Conservation (phyloP, 1,140 invertebrate species). For the Neuroterus valhalla region DNA sequence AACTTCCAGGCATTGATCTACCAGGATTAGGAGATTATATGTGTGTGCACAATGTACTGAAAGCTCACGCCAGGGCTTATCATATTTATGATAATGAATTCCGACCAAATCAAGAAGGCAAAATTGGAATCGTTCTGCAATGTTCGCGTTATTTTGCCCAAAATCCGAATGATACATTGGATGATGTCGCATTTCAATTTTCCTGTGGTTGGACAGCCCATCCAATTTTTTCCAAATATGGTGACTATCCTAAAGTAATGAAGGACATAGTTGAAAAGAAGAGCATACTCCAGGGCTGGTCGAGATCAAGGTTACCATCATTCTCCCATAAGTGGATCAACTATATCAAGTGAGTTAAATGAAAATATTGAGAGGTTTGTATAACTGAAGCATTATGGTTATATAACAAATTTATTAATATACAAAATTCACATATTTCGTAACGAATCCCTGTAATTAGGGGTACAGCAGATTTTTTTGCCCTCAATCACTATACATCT, state of each 20-base stretch:
- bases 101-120: conserved; percentile 76
- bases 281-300: conserved; percentile 75
- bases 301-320: conserved; percentile 73
- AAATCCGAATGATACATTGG: conserved; percentile 44
- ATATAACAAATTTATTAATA: neutral
- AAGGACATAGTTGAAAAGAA: conserved; percentile 74
- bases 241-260: conserved; percentile 79
- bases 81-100: conserved; percentile 80
- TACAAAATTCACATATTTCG: neutral
- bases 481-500: conserved; percentile 78
- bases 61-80: conserved; percentile 77
- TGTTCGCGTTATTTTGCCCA: conserved; percentile 41
- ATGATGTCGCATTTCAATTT: conserved; percentile 61
- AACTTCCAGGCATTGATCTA: conserved; percentile 68
- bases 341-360: conserved; percentile 54
- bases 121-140: conserved; percentile 49
- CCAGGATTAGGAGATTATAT: conserved; percentile 73
- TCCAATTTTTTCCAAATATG: conserved; percentile 77
- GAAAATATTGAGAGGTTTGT: neutral
- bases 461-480: conserved; percentile 77
- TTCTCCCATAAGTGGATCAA: conserved; percentile 73
- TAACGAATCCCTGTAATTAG: conserved; percentile 33
- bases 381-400: no score
- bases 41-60: conserved; percentile 75
- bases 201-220: conserved; percentile 79